Evolutionary conservation across 2,888 invertebrate genomes (phyloP), one percentile per base, ranked within the genome.

Genomic region (Ariolimax columbianus): DNA sequence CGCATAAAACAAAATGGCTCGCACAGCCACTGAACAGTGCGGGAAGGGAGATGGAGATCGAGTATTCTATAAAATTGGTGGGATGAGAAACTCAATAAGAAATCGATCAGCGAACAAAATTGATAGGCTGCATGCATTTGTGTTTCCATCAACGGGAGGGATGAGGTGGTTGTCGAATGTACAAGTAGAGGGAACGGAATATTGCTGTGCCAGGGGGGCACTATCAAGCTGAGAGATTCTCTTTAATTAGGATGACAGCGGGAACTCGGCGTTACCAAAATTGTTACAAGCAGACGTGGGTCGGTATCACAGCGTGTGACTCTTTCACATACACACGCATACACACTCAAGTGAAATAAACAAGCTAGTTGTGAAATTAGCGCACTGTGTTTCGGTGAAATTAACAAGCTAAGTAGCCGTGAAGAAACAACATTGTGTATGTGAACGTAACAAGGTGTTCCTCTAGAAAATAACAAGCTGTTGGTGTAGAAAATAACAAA

Each of bases 31-130:
- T 73, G 14, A 73, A 47, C 73, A n/a, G 43, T 14, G n/a, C n/a
- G n/a, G 26, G 1, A 11, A 11, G 73, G 43, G 6, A n/a, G 73
- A 47, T 6, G 36, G n/a, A 43, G 17, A 40, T 1, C 11, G 73
- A 1, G n/a, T 23, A 47, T 14, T 73, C 73, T 43, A 30, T 73
- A 43, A 73, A 43, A 73, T 43, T 73, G 73, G 30, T 14, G 36
- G 43, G 43, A 73, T 73, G 73, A 73, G 73, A 73, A 72, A 73
- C 47, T 43, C 73, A 43, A 47, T 73, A 73, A 43, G 47, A n/a
- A 73, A 73, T 73, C 73, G 43, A 73, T 73, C 43, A 26, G 40
- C n/a, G 14, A 73, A 43, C 73, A 73, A 72, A 40, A 73, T 73
- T 73, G 73, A 73, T 73, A n/a, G 73, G 17, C 43, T n/a, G 30